Base-by-base conservation (phyloP, 2,797 vertebrate genomes). In the Tragelaphus eurycerus region DNA sequence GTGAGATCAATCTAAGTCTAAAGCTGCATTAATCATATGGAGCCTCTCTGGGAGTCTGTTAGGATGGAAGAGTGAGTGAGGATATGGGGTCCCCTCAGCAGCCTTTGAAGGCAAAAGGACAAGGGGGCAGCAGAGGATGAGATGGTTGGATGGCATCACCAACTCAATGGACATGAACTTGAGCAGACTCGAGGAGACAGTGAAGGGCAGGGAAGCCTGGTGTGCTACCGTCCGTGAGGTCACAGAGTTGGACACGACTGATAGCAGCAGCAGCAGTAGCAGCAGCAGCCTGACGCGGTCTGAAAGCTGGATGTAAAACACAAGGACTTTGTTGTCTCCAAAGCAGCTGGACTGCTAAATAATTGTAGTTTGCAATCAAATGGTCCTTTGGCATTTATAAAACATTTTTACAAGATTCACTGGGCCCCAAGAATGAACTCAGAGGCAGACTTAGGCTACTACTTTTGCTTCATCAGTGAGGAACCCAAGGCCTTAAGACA, bases 381-480 rank as follows among this genome's bases (percentile, higher is more conserved):
- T 12, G 6, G 67, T 21, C 9, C 34, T 21, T 83, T 74, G 91
- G 95, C 91, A 88, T 79, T 89, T 71, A 17, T 50, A 43, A 67
- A 11, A 1, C 34, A 25, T 38, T 96, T 90, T 79, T 48, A 43
- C 23, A 59, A 29, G 62, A 3, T 43, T 55, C 81, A 15, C 17
- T 82, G 85, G 96, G 55, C 34, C 64, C 59, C 64, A 95, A 87
- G 0, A 0, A 88, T 67, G 94, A 89, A 60, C 60, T 38, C 21
- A 6, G 17, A 96, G 97, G 96, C 87, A 98, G 97, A 81, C 83
- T 89, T 76, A 79, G 19, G 89, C 93, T 19, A 7, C n/a, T 50
- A 17, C 15, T 3, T 86, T 74, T 86, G 5, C 89, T 67, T 93
- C 10, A 34, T 1, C 11, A 27, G 0, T 21, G 57, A 90, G 74